These are phyloP conservation scores for Camelus bactrianus DNA, from an alignment of 2,113 vertebrate genomes.

Conservation along the genomic window DNA sequence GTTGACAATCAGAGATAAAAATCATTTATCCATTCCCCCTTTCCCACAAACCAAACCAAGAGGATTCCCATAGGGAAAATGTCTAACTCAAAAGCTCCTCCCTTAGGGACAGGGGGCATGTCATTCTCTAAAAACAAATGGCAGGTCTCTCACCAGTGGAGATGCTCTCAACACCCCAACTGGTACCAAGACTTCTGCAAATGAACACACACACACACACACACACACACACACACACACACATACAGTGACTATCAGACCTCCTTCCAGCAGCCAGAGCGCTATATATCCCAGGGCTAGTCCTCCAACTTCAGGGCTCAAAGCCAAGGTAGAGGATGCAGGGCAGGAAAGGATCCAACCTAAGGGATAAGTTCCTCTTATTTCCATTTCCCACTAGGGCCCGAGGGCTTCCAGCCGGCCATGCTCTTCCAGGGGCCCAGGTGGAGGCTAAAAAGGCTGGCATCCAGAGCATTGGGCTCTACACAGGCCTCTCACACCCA, in stretches of 20 bases:
- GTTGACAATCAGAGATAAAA: constrained; percentile 33
- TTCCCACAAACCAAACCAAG: constrained; percentile 67
- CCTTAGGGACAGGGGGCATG: constrained; percentile 62
- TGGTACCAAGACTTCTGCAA: constrained; percentile 55
- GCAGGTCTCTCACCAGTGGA: constrained; percentile 27
- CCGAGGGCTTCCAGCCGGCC: background rate
- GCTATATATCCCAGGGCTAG: background rate
- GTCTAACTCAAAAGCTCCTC: constrained; percentile 76
- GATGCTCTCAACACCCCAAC: constrained; percentile 56
- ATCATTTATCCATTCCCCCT: constrained; percentile 36
- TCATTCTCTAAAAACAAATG: constrained; percentile 60
- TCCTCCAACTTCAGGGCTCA: constrained; percentile 29
- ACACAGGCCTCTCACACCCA: background rate
- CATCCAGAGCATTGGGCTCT: background rate
- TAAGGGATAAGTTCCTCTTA: background rate
- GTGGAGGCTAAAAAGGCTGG: background rate
- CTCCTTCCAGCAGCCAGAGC: background rate
- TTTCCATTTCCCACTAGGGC: background rate
- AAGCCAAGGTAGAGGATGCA: background rate
- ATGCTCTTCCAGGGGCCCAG: background rate
- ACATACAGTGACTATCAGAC: background rate
- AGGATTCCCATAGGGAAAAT: constrained; percentile 85
- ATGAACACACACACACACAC: background rate
- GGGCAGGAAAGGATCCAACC: background rate
- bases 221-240: background rate